Conservation (phyloP, 2,113 vertebrate species). For the Onychostoma macrolepis region DNA sequence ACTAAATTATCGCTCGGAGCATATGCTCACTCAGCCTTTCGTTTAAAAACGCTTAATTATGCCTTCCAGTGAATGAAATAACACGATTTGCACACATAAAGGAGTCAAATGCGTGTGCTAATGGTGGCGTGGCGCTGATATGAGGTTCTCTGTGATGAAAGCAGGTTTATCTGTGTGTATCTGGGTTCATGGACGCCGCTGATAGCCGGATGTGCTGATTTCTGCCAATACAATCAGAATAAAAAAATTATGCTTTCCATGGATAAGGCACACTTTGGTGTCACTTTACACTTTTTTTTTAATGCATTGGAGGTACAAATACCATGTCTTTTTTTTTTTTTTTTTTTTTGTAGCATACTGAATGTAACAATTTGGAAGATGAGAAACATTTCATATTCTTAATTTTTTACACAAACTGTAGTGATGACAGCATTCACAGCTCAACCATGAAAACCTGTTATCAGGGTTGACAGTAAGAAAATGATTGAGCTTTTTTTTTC, state of each 20-base stretch:
- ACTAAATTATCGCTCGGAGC: neutral
- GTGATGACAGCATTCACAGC: neutral
- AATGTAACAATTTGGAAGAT: neutral
- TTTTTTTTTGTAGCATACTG: neutral
- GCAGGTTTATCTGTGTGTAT: neutral
- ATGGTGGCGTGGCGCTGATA: neutral
- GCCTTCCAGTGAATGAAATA: neutral
- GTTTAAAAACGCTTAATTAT: conserved; percentile 24
- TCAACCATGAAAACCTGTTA: neutral
- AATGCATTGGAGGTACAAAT: neutral
- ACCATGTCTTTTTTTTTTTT: neutral
- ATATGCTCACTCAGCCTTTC: neutral
- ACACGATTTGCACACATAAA: neutral
- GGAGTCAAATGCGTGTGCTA: neutral
- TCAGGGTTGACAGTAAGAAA: neutral
- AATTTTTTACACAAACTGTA: neutral
- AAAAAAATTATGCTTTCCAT: neutral
- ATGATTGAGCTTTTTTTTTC: no score
- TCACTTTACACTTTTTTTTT: neutral
- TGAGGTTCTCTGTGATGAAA: neutral
- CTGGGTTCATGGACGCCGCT: neutral
- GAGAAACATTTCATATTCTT: neutral
- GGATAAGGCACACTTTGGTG: neutral
- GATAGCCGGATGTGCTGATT: neutral
- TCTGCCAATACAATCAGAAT: neutral